Evolutionary conservation across 1,140 invertebrate species (phyloP), one percentile per base, ranked within the genome.

Genomic region (Dryas iulia): DNA sequence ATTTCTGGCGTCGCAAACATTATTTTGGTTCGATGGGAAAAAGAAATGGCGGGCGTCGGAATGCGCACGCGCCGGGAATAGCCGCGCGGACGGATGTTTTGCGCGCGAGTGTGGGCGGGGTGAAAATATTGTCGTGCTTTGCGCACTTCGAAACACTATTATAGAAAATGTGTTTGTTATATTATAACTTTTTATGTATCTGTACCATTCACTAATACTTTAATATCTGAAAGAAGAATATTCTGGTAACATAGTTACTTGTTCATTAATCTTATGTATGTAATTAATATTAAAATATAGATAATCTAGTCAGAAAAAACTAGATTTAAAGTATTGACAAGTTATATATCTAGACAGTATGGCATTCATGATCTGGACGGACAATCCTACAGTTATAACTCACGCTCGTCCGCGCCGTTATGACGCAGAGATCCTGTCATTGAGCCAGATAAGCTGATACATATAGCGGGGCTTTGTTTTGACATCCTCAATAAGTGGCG

Each of bases 41-140:
- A 77, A 71, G 71, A 76, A 86, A 82, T 78, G 78, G 76, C 83
- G 75, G 76, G 72, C 65, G 72, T 66, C 70, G 83, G 85, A 82
- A 87, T 87, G 82, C 71, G 82, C 62, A 72, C 67, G 78, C 59
- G 79, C 76, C 76, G 73, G 73, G 78, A 84, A 88, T 87, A 89
- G 76, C 70, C 68, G 68, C 81, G 79, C 76, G 79, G 76, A 72
- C 79, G 82, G 72, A 72, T 72, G 69, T 72, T 66, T 68, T 68
- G 69, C 69, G 69, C 54, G 67, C 64, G 64, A 65, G 66, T 62
- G 69, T 67, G 66, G 60, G 64, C 71, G 61, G 62, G 31, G 58
- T 33, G 47, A 35, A 62, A 66, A 69, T 62, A 69, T 66, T 69
- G 71, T 69, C 61, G 54, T 53, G 33, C 35, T 53, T 24, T 53